phyloP scores from a whole-genome alignment of 2,888 invertebrate species.

The Osedax fenrisi region DNA sequence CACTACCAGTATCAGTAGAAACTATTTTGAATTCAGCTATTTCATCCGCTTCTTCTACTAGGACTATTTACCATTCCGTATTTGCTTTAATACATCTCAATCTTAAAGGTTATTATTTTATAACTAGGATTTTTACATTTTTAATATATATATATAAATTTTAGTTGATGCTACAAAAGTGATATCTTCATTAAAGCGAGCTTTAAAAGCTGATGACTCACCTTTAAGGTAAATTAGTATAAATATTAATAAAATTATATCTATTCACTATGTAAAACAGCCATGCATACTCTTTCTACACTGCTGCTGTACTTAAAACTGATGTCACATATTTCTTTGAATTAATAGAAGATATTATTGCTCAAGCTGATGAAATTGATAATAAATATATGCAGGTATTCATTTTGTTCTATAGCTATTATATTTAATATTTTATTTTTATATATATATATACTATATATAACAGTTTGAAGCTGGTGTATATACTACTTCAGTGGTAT shows the following conservation, averaged over 20 bases:
- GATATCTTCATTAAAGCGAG: conserved; percentile 62
- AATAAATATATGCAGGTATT: conserved; percentile 59
- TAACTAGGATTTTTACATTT: too few species aligned
- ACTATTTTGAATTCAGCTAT: not conserved
- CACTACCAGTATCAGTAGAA: not conserved
- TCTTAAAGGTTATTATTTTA: not conserved
- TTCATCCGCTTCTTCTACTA: not conserved
- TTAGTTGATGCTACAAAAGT: conserved; percentile 55
- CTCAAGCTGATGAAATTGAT: conserved; percentile 88
- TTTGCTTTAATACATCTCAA: not conserved
- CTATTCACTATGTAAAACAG: conserved; percentile 51
- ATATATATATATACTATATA: too few species aligned
- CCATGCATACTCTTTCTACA: conserved; percentile 70
- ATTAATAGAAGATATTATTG: conserved; percentile 77
- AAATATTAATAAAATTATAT: not conserved
- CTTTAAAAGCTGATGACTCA: conserved; percentile 61
- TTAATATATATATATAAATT: conserved; percentile 13
- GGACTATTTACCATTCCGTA: not conserved
- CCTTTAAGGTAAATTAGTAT: conserved; percentile 33
- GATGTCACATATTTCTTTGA: conserved; percentile 54
- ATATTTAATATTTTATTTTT: too few species aligned
- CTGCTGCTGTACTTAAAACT: conserved; percentile 64
- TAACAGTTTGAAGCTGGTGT: conserved; percentile 68
- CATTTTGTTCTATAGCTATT: too few species aligned
- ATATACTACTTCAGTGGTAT: conserved; percentile 53